Percentiles rank a stretch among this genome's conserved stretches.
Evolutionary conservation across 2,113 vertebrate genomes (phyloP).

Genomic region (Rhadina sibilatrix): DNA sequence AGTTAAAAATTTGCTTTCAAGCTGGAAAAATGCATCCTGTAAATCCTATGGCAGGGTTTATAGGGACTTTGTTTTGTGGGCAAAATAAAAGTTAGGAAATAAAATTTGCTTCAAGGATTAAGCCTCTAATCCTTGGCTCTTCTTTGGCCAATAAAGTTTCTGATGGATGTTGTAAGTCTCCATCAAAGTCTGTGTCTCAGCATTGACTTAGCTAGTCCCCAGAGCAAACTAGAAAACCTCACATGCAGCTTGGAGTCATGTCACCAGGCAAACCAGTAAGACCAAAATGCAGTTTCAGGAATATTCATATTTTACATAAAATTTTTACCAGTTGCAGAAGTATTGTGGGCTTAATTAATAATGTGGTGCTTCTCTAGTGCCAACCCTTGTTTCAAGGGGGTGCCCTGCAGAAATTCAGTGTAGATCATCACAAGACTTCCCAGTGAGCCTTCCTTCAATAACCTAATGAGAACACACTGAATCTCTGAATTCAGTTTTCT

Average conservation of each 20-base stretch:
- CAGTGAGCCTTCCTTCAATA: background rate
- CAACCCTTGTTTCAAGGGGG: background rate
- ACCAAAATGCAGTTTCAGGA: background rate
- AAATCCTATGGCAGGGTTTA: background rate
- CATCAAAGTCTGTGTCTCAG: background rate
- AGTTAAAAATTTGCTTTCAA: slow-evolving; percentile 20
- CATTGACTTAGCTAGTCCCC: background rate
- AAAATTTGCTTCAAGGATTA: slow-evolving; percentile 61
- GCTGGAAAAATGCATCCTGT: slow-evolving; percentile 9
- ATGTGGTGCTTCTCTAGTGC: background rate
- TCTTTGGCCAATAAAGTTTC: slow-evolving; percentile 10
- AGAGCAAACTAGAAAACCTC: background rate
- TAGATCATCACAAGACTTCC: background rate
- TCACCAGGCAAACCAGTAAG: background rate
- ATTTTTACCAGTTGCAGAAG: background rate
- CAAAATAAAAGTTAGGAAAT: slow-evolving; percentile 52
- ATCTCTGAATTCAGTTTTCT: background rate
- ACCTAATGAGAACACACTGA: background rate
- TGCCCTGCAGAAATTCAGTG: background rate
- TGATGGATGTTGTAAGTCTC: background rate
- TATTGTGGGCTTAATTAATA: background rate
- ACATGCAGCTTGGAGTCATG: background rate
- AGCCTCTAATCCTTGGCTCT: slow-evolving; percentile 33
- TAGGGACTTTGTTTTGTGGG: slow-evolving; percentile 11
- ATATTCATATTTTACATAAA: background rate